Conservation (phyloP, 2,113 vertebrate genomes). For the Sinocyclocheilus maitianheensis region DNA sequence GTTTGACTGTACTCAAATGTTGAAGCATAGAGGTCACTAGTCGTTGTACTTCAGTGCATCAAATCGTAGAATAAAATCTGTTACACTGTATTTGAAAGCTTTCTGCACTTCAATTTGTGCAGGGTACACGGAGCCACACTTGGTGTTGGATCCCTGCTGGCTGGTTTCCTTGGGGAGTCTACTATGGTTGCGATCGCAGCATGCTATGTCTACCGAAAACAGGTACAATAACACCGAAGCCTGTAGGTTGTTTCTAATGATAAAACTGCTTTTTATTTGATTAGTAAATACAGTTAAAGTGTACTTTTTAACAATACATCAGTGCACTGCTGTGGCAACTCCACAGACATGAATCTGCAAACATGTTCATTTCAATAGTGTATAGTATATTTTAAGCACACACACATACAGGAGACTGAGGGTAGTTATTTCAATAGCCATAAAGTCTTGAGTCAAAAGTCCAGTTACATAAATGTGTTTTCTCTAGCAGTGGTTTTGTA, state of each 20-base stretch:
- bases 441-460: background rate
- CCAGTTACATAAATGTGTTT: background rate
- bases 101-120: constrained; percentile 27
- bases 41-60: background rate
- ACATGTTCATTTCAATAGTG: background rate
- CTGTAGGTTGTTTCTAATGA: background rate
- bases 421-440: background rate
- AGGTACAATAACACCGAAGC: constrained; percentile 71
- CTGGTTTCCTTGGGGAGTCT: constrained; percentile 87
- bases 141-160: constrained; percentile 87
- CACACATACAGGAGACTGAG: background rate
- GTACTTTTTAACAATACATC: no score
- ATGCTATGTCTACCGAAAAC: constrained; percentile 86
- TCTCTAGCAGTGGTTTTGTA: background rate
- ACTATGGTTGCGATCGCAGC: constrained; percentile 89
- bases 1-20: background rate
- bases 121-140: constrained; percentile 89
- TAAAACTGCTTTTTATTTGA: background rate
- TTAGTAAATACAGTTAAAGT: background rate
- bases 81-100: background rate
- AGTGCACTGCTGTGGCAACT: background rate
- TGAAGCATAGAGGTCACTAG: no score
- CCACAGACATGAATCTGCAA: background rate
- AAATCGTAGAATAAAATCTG: background rate
- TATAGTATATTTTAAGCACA: background rate